These are phyloP conservation scores for Odontamblyopus rebecca DNA, from an alignment of 2,797 vertebrate genomes.

Conservation along the genomic window DNA sequence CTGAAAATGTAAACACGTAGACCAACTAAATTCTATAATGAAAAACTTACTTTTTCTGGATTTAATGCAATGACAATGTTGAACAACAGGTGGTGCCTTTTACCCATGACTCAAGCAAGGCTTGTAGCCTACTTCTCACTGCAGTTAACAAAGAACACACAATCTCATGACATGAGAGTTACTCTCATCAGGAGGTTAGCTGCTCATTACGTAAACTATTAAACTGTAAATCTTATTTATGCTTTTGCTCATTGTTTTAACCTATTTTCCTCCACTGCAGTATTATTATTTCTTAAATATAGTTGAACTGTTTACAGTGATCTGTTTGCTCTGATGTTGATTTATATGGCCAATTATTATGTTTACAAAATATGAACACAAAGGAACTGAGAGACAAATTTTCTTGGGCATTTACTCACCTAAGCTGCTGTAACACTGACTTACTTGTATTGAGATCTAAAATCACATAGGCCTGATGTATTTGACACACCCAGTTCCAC, in stretches of 20 bases:
- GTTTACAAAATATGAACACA: too few relatives aligned
- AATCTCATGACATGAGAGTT: background rate
- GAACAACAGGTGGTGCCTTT: slow-evolving; percentile 70
- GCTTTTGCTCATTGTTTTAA: background rate
- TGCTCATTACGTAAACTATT: background rate
- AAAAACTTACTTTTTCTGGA: background rate
- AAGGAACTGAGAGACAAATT: too few relatives aligned
- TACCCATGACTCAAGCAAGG: slow-evolving; percentile 7
- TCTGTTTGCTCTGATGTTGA: background rate
- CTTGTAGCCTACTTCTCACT: background rate
- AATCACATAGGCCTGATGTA: background rate
- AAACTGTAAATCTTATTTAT: background rate
- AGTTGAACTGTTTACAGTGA: background rate
- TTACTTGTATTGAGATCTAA: too few relatives aligned
- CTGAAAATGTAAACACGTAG: background rate
- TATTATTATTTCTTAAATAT: background rate
- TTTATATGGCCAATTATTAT: too few relatives aligned
- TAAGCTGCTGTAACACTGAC: too few relatives aligned
- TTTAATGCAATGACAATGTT: background rate
- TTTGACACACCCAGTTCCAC: background rate
- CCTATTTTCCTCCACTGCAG: background rate
- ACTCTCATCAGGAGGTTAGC: background rate
- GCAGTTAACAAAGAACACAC: background rate
- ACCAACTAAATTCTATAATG: background rate
- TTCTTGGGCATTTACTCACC: too few relatives aligned